Base-by-base conservation (phyloP, 2,888 invertebrate genomes). In the Eupithecia centaureata region DNA sequence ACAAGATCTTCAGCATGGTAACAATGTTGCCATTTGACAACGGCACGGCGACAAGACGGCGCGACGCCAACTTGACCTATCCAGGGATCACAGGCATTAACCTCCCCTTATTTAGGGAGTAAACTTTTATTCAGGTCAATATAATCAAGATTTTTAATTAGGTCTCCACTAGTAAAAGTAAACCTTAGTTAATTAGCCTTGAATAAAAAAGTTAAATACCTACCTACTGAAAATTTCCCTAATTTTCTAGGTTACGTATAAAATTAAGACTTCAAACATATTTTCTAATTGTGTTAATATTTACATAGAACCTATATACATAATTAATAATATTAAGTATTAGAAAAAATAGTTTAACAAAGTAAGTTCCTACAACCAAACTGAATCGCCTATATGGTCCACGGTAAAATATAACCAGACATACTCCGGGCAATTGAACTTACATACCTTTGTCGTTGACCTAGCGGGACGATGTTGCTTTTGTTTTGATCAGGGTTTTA, bases 31-130 rank as follows among this genome's bases (percentile, higher is more conserved):
- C 51, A 60, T 65, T 54, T 54, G 12, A 25, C 33, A 61, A 27
- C 54, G 13, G 13, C 57, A 32, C 22, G 18, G 22, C 57, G 57
- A 32, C 57, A 12, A 18, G 18, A 10, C 13, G 65, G 69, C 69
- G 69, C 13, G 65, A 65, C 69, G 69, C 65, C 69, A 51, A 25
- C 13, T 18, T 61, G 69, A 70, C 65, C 65, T 70, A 70, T 63
- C 63, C 47, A 57, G 63, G 63, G 47, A 38, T 54, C 28, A 59
- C 35, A 60, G 69, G 51, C 63, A 70, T 70, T 63, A 63, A 66
- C 69, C 63, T 66, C 56, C n/a, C 62, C 58, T 35, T n/a, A 56
- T 65, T 65, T 65, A 63, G 38, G 62, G 15, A 25, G 22, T 51
- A 28, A 59, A 62, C 35, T 62, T 64, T 58, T 58, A 65, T 63